phyloP scores from a whole-genome alignment of 2,797 vertebrate genomes.

The Melanotaenia nigrans region DNA sequence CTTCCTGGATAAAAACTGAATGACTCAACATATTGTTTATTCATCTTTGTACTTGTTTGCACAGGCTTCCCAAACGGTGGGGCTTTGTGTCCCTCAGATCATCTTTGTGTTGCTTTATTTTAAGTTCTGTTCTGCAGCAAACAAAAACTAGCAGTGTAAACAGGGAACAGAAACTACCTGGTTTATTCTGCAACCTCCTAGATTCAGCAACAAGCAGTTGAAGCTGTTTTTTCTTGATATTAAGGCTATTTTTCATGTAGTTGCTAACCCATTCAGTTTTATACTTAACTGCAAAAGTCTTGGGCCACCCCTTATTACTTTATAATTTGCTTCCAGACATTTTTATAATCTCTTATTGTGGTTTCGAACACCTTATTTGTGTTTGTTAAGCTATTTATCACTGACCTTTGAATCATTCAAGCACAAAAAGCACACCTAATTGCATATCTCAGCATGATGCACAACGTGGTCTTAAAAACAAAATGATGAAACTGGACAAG shows the following conservation, averaged over 20 bases:
- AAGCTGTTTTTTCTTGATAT: neutral
- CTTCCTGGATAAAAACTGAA: constrained; percentile 29
- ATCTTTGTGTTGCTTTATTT: constrained; percentile 10
- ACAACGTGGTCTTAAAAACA: neutral
- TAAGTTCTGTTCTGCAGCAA: constrained; percentile 2
- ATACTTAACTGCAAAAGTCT: too few species aligned
- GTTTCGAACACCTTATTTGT: neutral
- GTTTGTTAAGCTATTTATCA: neutral
- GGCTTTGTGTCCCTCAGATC: constrained; percentile 5
- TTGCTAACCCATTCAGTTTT: too few species aligned
- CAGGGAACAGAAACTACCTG: neutral
- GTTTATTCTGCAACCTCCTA: neutral
- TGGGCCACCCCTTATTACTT: neutral
- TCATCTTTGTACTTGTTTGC: constrained; percentile 26
- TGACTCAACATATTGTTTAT: constrained; percentile 40
- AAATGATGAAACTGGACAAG: too few species aligned
- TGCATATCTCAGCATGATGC: neutral
- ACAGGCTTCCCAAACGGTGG: neutral
- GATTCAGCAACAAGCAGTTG: neutral
- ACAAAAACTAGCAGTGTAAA: neutral
- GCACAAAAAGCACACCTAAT: neutral
- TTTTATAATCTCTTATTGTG: neutral
- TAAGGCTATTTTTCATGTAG: neutral
- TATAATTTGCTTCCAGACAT: neutral
- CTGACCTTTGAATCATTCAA: too few species aligned